Percentiles rank a stretch among this genome's conserved stretches.
phyloP scores from a whole-genome alignment of 2,888 invertebrate species.

The Chymomyza caudatula region DNA sequence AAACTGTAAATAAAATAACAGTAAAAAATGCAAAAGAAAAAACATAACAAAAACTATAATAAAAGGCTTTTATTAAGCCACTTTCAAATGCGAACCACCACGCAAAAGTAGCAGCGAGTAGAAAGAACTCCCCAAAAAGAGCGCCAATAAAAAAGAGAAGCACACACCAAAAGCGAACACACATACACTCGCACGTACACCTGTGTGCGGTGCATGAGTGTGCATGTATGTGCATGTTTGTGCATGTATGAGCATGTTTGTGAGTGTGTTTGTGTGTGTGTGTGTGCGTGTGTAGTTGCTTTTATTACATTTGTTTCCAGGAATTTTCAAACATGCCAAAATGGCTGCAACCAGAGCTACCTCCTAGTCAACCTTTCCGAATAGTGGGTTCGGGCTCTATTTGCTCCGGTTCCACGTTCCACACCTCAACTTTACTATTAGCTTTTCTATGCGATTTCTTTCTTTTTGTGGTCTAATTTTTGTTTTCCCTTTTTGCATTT shows the following conservation, averaged over 20 bases:
- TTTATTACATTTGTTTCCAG: slow-evolving; percentile 72
- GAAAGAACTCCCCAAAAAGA: slow-evolving; percentile 18
- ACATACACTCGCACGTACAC: background rate
- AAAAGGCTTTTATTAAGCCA: slow-evolving; percentile 54
- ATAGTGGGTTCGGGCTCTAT: background rate
- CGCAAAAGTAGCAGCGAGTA: slow-evolving; percentile 45
- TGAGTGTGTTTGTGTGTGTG: too few relatives aligned
- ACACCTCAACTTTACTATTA: slow-evolving; percentile 24
- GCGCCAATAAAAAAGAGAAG: slow-evolving; percentile 11
- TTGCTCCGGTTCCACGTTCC: too few relatives aligned
- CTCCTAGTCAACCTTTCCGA: background rate
- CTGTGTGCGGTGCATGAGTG: too few relatives aligned
- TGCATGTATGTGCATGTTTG: too few relatives aligned
- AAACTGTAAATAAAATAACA: slow-evolving; percentile 11
- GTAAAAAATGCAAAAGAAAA: slow-evolving; percentile 64
- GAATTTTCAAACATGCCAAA: slow-evolving; percentile 69
- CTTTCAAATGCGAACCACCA: slow-evolving; percentile 60
- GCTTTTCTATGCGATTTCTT: slow-evolving; percentile 33
- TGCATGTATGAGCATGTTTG: too few relatives aligned
- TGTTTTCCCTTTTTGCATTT: background rate
- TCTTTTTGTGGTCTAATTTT: slow-evolving; percentile 33
- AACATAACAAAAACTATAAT: slow-evolving; percentile 54
- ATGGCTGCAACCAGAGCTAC: slow-evolving; percentile 60
- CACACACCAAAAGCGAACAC: slow-evolving; percentile 35
- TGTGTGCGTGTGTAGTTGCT: slow-evolving; percentile 46